phyloP scores from a whole-genome alignment of 1,140 invertebrate genomes.

The Aphaenogaster floridana region DNA sequence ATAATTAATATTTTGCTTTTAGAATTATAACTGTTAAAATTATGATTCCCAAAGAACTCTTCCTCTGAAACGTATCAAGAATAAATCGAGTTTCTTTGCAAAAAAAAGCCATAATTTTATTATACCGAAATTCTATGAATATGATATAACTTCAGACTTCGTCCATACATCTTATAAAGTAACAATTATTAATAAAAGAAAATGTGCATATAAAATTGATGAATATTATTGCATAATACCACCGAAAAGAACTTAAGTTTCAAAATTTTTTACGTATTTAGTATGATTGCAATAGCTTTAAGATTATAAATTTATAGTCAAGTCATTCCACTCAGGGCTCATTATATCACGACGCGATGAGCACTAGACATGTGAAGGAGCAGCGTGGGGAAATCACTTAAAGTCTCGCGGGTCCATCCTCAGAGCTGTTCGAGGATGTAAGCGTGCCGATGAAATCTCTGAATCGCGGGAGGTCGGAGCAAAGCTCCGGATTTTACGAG shows the following conservation, averaged over 20 bases:
- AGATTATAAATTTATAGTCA: constrained; percentile 15
- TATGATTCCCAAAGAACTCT: neutral
- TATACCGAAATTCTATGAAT: neutral
- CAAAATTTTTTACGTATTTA: neutral
- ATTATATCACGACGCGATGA: constrained; percentile 27
- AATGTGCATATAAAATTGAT: neutral
- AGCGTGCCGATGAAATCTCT: constrained; percentile 71
- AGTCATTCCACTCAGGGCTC: constrained; percentile 22
- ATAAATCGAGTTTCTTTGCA: neutral
- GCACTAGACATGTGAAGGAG: constrained; percentile 46
- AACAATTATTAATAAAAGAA: neutral
- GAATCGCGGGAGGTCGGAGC: constrained; percentile 57
- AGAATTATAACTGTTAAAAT: neutral
- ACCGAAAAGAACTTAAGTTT: neutral
- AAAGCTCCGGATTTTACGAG: constrained; percentile 71
- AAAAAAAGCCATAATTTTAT: neutral
- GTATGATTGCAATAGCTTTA: neutral
- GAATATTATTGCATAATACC: neutral
- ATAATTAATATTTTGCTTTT: neutral
- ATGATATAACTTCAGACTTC: neutral
- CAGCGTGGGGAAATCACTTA: constrained; percentile 68
- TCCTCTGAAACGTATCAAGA: neutral
- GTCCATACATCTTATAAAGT: neutral
- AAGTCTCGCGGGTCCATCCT: constrained; percentile 55
- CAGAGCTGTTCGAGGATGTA: neutral